These are phyloP conservation scores for Zeuzera pyrina DNA, from an alignment of 2,888 invertebrate species.

Conservation along the genomic window DNA sequence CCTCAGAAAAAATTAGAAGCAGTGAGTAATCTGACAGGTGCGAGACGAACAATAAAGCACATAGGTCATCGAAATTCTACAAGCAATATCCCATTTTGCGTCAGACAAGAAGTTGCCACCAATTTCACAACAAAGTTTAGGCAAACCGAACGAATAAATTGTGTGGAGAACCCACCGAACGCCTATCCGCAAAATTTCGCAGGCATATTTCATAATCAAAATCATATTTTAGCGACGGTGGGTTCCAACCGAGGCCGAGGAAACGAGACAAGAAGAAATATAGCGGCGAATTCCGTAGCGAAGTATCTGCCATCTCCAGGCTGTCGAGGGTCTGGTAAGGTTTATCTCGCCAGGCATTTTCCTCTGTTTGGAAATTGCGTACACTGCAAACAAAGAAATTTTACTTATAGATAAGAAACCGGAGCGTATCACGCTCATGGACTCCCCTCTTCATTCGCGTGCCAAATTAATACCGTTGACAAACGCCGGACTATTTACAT, in stretches of 20 bases:
- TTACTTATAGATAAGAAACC: slow-evolving; percentile 50
- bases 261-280: slow-evolving; percentile 35
- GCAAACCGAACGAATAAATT: too few relatives aligned
- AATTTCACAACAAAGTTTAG: too few relatives aligned
- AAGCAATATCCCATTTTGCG: too few relatives aligned
- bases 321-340: slow-evolving; percentile 33
- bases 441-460: slow-evolving; percentile 13
- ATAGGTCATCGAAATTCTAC: too few relatives aligned
- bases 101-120: too few relatives aligned
- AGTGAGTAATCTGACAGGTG: too few relatives aligned
- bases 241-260: slow-evolving; percentile 26
- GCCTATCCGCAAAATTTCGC: slow-evolving; percentile 31
- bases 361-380: slow-evolving; percentile 59
- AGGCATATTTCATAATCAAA: slow-evolving; percentile 47
- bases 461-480: slow-evolving; percentile 2
- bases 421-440: slow-evolving; percentile 40
- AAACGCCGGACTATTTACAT: slow-evolving; percentile 4
- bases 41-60: too few relatives aligned
- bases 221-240: slow-evolving; percentile 38
- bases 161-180: too few relatives aligned
- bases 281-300: slow-evolving; percentile 19
- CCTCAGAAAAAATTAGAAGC: too few relatives aligned
- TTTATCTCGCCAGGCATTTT: slow-evolving; percentile 41
- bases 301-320: slow-evolving; percentile 53
- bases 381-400: slow-evolving; percentile 63